Evolutionary conservation across 2,888 invertebrate genomes (phyloP), one percentile per base, ranked within the genome.

Genomic region (Notodonta ziczac): DNA sequence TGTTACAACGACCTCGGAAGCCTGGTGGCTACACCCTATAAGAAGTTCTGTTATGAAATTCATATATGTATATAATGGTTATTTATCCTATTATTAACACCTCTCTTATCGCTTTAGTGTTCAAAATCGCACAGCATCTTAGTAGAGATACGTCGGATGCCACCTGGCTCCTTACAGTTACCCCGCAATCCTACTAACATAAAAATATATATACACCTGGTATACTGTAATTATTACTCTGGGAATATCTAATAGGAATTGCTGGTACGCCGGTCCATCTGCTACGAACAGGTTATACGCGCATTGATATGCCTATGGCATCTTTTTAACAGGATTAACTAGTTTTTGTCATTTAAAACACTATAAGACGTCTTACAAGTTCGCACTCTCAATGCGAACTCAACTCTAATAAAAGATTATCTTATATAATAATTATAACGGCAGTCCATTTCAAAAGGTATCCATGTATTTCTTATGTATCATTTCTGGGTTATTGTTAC

Each of bases 131-230:
- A 24, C 24, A 2, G 24, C 24, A 24, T 24, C 24, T 24, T 24
- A 24, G 24, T 24, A 24, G 24, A 24, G 24, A 24, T 24, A 24
- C 24, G 24, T 24, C 24, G 24, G 46, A 5, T 46, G 54, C 35
- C 80, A 88, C 87, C 88, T 87, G 88, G 76, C 73, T 46, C 68
- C 61, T 58, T 72, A 88, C 90, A 80, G 89, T 90, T 89, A 89
- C 59, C 77, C 86, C 74, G 83, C 80, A 86, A 86, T 86, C 89
- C 91, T 82, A 90, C 89, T 90, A 87, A 90, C 90, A 89, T 90
- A 88, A 88, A 87, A 87, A 87, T 86, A 73, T 64, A 24, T 2
- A 58, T n/a, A 69, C 86, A 89, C 85, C 89, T 88, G 88, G 84
- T 66, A 58, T 40, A 58, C 56, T 42, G 58, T 73, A 62, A 72